These are phyloP conservation scores for Tapirus terrestris DNA, from an alignment of 2,113 vertebrate genomes.

Conservation along the genomic window DNA sequence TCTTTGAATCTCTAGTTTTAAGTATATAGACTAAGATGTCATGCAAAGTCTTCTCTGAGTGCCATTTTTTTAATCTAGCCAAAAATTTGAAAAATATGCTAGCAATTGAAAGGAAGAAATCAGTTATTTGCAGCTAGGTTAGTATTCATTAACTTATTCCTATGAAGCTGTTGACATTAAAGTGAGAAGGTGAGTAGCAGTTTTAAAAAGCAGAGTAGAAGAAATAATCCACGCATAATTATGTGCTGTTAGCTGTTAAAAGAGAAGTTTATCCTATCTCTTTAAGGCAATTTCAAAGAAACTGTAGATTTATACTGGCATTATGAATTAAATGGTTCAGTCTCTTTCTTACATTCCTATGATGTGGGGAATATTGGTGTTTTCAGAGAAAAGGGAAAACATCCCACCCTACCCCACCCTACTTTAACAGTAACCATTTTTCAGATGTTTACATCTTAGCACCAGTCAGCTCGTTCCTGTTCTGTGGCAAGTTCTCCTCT, in stretches of 20 bases:
- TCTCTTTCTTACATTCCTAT: background rate
- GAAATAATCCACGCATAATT: constrained; percentile 34
- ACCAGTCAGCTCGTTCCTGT: constrained; percentile 3
- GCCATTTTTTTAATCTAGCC: background rate
- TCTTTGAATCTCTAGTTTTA: constrained; percentile 44
- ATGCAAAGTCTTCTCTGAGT: background rate
- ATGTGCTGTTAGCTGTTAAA: constrained; percentile 46
- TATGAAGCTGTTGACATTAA: background rate
- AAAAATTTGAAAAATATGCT: constrained; percentile 34
- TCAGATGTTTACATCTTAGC: constrained; percentile 46
- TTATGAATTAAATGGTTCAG: constrained; percentile 44
- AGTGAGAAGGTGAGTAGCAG: background rate
- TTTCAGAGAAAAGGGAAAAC: constrained; percentile 17
- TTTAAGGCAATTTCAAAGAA: constrained; percentile 44
- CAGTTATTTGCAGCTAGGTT: background rate
- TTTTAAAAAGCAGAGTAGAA: constrained; percentile 46
- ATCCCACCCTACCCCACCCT: background rate
- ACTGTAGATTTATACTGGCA: background rate
- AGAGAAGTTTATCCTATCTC: constrained; percentile 43
- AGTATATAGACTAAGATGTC: constrained; percentile 24
- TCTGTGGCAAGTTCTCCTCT: background rate
- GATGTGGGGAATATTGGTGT: constrained; percentile 3
- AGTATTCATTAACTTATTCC: background rate
- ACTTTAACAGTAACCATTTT: constrained; percentile 20
- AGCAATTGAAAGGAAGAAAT: constrained; percentile 41